These are phyloP conservation scores for Drosophila rellima DNA, from an alignment of 2,888 invertebrate genomes.

Conservation along the genomic window DNA sequence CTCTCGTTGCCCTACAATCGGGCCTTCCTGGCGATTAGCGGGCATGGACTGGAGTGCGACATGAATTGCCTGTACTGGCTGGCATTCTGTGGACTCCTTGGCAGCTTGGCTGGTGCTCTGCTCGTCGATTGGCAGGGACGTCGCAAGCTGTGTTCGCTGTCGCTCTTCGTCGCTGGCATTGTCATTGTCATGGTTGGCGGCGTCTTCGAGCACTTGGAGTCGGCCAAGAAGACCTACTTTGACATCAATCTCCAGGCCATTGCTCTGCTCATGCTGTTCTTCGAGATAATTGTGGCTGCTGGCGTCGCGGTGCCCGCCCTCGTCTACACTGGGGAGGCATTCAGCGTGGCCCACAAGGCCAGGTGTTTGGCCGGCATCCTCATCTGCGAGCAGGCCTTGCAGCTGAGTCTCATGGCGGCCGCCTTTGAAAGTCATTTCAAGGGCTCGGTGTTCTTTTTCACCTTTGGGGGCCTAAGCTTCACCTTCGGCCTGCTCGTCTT, in stretches of 20 bases:
- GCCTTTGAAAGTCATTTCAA: slow-evolving; percentile 62
- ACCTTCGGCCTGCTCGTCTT: slow-evolving; percentile 72
- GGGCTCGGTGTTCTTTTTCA: slow-evolving; percentile 76
- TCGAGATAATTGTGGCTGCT: slow-evolving; percentile 75
- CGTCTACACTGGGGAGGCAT: slow-evolving; percentile 83
- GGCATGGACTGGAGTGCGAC: slow-evolving; percentile 75
- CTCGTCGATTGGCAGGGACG: slow-evolving; percentile 81
- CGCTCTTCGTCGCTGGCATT: slow-evolving; percentile 75
- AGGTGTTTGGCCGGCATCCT: slow-evolving; percentile 74
- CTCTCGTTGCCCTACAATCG: slow-evolving; percentile 82
- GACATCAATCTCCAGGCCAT: slow-evolving; percentile 72
- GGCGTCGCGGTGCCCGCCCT: slow-evolving; percentile 80
- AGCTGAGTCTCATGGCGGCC: slow-evolving; percentile 69
- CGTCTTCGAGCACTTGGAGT: slow-evolving; percentile 74
- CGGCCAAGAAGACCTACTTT: slow-evolving; percentile 58
- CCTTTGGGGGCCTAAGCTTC: slow-evolving; percentile 75
- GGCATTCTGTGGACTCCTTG: slow-evolving; percentile 77
- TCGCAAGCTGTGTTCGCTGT: slow-evolving; percentile 70
- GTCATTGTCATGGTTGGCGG: slow-evolving; percentile 81
- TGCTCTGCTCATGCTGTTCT: slow-evolving; percentile 76
- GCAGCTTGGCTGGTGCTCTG: slow-evolving; percentile 77
- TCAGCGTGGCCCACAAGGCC: slow-evolving; percentile 75
- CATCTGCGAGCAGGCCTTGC: slow-evolving; percentile 75
- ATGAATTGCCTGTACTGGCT: slow-evolving; percentile 79
- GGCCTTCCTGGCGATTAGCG: slow-evolving; percentile 76